Percentiles rank a stretch among this genome's conserved stretches.
Conservation (phyloP, 2,113 vertebrate genomes). For the Lepisosteus oculatus region DNA sequence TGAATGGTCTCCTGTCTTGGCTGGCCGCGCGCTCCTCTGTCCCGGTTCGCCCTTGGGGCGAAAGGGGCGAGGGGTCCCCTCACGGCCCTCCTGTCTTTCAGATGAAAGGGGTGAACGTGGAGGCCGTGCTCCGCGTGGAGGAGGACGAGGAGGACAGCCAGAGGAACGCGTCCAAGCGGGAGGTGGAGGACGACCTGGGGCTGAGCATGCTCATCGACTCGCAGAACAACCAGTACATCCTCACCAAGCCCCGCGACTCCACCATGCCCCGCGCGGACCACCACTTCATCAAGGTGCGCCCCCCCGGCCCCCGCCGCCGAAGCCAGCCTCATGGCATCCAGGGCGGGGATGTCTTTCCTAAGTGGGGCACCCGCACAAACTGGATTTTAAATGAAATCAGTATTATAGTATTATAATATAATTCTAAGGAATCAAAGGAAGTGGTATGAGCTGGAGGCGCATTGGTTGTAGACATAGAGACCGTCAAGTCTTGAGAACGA, state of each 20-base stretch:
- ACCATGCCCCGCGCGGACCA: slow-evolving; percentile 92
- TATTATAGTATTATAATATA: too few species aligned
- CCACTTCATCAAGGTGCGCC: slow-evolving; percentile 88
- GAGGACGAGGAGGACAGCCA: slow-evolving; percentile 83
- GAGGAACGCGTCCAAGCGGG: slow-evolving; percentile 75
- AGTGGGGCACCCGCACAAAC: background rate
- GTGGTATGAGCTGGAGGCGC: too few species aligned
- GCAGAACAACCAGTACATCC: slow-evolving; percentile 95
- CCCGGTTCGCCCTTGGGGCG: too few species aligned
- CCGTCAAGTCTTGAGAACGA: too few species aligned
- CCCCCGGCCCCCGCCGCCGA: background rate
- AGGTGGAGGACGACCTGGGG: slow-evolving; percentile 80
- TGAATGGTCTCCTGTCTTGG: too few species aligned
- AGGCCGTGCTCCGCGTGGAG: slow-evolving; percentile 90
- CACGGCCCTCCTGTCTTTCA: slow-evolving; percentile 29
- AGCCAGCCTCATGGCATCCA: background rate
- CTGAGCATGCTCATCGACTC: slow-evolving; percentile 98
- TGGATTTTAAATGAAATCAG: too few species aligned
- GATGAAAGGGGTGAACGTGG: slow-evolving; percentile 94
- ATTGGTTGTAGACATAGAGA: too few species aligned
- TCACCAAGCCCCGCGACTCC: slow-evolving; percentile 91
- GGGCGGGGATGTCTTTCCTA: background rate
- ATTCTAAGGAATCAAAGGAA: too few species aligned
- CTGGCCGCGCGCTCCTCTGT: too few species aligned
- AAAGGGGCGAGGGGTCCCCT: background rate